Evolutionary conservation across 2,113 vertebrate species (phyloP).

Genomic region (Axis porcinus): DNA sequence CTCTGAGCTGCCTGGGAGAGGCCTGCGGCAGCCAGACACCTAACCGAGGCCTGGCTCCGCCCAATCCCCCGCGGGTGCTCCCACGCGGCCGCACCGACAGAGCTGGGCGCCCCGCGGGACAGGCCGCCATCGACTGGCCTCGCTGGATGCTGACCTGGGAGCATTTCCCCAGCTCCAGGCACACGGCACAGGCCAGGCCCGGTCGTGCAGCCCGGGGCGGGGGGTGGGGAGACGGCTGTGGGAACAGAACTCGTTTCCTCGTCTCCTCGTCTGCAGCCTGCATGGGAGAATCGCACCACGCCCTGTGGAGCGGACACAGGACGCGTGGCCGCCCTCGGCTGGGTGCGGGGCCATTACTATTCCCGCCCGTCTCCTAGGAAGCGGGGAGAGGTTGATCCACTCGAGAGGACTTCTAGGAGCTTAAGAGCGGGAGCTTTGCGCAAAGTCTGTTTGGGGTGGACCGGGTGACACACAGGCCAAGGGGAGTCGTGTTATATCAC

Average conservation of each 20-base stretch:
- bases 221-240: rapidly evolving
- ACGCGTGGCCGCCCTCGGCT: neutral
- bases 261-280: neutral
- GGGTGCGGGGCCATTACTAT: neutral
- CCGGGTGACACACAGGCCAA: constrained; percentile 77
- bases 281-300: neutral
- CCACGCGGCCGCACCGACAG: rapidly evolving
- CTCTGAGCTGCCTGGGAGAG: neutral
- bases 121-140: rapidly evolving
- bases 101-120: neutral
- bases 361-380: constrained; percentile 71
- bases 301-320: neutral
- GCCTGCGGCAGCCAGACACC: neutral
- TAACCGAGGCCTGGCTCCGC: rapidly evolving
- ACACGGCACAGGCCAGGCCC: neutral
- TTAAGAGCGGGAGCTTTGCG: constrained; percentile 78
- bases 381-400: constrained; percentile 68
- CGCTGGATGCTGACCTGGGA: neutral
- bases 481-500: constrained; percentile 81
- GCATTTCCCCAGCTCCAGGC: neutral
- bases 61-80: rapidly evolving
- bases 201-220: neutral
- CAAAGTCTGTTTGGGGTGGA: constrained; percentile 79
- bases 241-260: neutral
- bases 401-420: constrained; percentile 75